Base-by-base conservation (phyloP, 1,140 invertebrate genomes). In the Drosophila parvula region DNA sequence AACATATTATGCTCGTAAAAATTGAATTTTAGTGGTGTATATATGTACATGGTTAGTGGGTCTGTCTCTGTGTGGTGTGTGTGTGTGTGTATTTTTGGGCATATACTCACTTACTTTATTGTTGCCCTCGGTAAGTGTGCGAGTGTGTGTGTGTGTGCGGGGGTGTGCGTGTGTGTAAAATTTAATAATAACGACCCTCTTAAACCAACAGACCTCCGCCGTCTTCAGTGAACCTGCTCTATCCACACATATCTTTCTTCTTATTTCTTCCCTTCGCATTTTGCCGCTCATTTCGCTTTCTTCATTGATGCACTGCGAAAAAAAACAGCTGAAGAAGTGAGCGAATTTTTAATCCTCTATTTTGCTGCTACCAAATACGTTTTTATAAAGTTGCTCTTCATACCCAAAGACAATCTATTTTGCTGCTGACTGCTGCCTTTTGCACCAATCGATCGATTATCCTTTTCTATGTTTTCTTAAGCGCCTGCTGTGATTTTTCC, bases 1-100 rank as follows among this genome's bases (percentile, higher is more conserved):
- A 86, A 86, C 83, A 86, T 84, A 89, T 88, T 89, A 84, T 78
- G 80, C 80, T 84, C 81, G 79, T 88, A 89, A 88, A 88, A 88
- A 88, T 88, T 88, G 84, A 88, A 88, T 88, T 88, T 89, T 89
- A 84, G 80, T 86, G 78, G 81, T 64, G 74, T 61, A 69, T 77
- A 80, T 62, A 63, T 65, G 57, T 47, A 22, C 38, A 47, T 30
- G 55, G 30, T 53, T 44, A 22, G 30, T 57, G 51, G 58, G 41
- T 40, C 22, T 22, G 53, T 43, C 38, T 48, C 48, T 55, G 43
- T 61, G 32, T 40, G 44, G 43, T 61, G 32, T 40, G 44, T 59
- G 40, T 51, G 38, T 50, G 30, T 43, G 45, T 51, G 64, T 27
- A 22, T 75, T 76, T 86, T 78, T 85, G 74, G 81, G 81, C 65